Percentiles rank a stretch among this genome's conserved stretches.
Evolutionary conservation across 2,888 invertebrate genomes (phyloP).

Genomic region (Microplitis deprimator): DNA sequence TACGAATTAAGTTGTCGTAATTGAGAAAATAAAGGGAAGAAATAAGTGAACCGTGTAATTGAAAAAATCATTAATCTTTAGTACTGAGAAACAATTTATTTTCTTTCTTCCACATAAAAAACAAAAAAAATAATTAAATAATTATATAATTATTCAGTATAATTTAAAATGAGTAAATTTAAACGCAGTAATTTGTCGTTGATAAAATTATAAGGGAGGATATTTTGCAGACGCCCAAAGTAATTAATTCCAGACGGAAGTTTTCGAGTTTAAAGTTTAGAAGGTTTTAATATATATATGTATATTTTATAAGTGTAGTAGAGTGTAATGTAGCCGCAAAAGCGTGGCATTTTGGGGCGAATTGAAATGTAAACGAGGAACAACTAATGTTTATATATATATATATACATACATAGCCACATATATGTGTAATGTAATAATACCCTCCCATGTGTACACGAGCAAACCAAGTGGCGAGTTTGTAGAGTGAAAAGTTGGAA

Average conservation of each 20-base stretch:
- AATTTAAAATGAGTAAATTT: slow-evolving; percentile 1
- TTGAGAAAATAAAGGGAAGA: not conserved
- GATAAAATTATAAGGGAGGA: slow-evolving; percentile 29
- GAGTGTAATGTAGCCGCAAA: slow-evolving; percentile 32
- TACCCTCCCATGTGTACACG: slow-evolving; percentile 9
- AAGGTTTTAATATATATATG: slow-evolving; percentile 5
- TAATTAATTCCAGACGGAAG: slow-evolving; percentile 34
- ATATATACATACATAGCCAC: slow-evolving; percentile 12
- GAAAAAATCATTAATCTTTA: not conserved
- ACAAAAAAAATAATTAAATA: not conserved
- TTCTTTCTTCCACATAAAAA: not conserved
- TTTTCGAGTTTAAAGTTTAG: slow-evolving; percentile 8
- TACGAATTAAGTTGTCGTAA: not conserved
- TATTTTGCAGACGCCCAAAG: slow-evolving; percentile 26
- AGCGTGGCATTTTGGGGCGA: slow-evolving; percentile 40
- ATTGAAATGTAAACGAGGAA: slow-evolving; percentile 44
- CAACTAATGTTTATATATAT: slow-evolving; percentile 26
- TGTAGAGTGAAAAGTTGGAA: slow-evolving; percentile 47
- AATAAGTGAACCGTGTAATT: not conserved
- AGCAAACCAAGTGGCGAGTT: slow-evolving; percentile 42
- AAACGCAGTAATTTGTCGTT: slow-evolving; percentile 22
- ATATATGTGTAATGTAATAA: slow-evolving; percentile 2
- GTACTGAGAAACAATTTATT: not conserved
- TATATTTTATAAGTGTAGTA: slow-evolving; percentile 4
- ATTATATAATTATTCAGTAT: not conserved